Base-by-base conservation (phyloP, 30 jellyfish, hydroid and myxozoan species). In the Phacellophora camtschatica region DNA sequence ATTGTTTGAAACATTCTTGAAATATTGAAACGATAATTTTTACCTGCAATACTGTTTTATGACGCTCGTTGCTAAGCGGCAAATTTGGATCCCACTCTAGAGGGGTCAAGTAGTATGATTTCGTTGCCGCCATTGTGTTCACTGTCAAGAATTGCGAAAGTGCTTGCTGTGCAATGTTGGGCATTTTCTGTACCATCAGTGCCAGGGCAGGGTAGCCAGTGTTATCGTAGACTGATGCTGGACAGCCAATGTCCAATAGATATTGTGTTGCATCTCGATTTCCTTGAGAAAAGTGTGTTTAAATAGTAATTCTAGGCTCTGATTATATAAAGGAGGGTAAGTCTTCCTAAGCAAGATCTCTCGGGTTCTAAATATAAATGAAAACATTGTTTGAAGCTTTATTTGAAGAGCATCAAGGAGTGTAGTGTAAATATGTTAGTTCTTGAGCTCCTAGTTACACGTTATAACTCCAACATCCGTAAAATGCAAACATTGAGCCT, bases 101-200 rank as follows among this genome's bases (percentile, higher is more conserved):
- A n/a, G 90, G 81, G 61, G 87, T 82, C 13, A 89, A 84, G 74
- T 68, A 82, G 69, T 69, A 89, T 27, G 76, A 54, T 56, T 89
- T 83, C 46, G 24, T 82, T 22, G 84, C 83, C 30, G 74, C 73
- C 34, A 71, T 55, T 19, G 61, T 66, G 41, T 89, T 83, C 5
- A 82, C 93, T 25, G 64, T 24, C 35, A 65, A 31, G 59, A 79
- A 81, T 45, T 93, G 97, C 11, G 80, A 50, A 0, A 93, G 76
- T 19, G 99, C 99, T 36, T 51, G 64, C 61, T 69, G 33, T 4
- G 99, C 99, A 16, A 85, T 43, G 54, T 55, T 30, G 45, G 96
- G 99, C 96, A 93, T 93, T 77, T 93, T 93, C 81, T 85, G 96
- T 12, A 93, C 74, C 96, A 93, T 86, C 53, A 78, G 56, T 35